Evolutionary conservation across 1,140 invertebrate species (phyloP), one percentile per base, ranked within the genome.

Genomic region (Caenorhabditis latens): DNA sequence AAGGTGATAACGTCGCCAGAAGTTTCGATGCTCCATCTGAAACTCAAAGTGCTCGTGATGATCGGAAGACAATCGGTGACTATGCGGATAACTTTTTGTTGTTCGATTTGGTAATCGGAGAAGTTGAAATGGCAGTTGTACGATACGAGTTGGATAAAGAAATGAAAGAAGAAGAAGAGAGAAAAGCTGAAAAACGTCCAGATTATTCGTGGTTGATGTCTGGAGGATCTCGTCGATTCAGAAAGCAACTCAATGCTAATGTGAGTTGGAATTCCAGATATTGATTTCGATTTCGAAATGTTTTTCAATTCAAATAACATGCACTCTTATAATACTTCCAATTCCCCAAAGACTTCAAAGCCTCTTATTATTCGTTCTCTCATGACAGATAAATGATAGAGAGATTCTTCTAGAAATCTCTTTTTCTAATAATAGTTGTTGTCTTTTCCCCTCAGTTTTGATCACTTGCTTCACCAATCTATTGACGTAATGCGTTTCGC

Each of bases 21-120:
- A 79, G 71, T 50, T 79, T 79, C 71, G 71, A 79, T 79, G 3
- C 71, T 50, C 71, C 71, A 50, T 50, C 43, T 4, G 71, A 79
- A 24, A 79, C 71, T 48, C 71, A 79, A 79, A 79, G 71, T 50
- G 71, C 71, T 50, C 71, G 71, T 13, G 71, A 79, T 32, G 71
- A 79, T 42, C 16, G 71, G 24, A 79, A 50, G 11, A 11, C 43
- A 21, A 50, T 79, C 9, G 46, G 71, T 19, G 46, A 79, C 13
- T 79, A 24, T 53, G 67, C 42, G 1, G 71, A 79, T 50, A 79
- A 79, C n/a, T 21, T 79, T 79, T 24, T 79, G 8, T n/a, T 79
- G 5, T 79, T 79, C n/a, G 71, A 79, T 50, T 24, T 79, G 19
- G 71, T 79, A 11, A 50, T 79, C 13, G 71, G 71, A 19, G 71